Evolutionary conservation across 1,140 invertebrate species (phyloP).

Genomic region (Cyrtorhinus lividipennis): DNA sequence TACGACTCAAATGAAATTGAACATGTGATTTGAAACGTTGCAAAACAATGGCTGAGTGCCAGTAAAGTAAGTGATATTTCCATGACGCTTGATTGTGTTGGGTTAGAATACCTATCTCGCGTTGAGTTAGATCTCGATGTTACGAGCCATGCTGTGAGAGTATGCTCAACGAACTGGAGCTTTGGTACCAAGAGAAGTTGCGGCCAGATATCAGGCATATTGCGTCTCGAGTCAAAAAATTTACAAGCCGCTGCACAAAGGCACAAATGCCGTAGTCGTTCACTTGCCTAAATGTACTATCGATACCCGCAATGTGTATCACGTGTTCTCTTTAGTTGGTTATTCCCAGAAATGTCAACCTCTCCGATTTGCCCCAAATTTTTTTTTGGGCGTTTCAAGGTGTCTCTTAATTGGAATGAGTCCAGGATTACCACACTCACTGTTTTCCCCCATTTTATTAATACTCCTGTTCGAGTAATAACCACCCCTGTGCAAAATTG

Average conservation of each 20-base stretch:
- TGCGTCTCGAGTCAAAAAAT: constrained; percentile 8
- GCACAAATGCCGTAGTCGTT: constrained; percentile 10
- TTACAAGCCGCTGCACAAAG: constrained; percentile 3
- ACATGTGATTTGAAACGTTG: constrained; percentile 44
- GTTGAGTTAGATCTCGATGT: background rate
- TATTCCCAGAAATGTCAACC: no score
- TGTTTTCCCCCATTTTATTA: no score
- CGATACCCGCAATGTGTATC: no score
- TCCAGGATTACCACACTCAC: no score
- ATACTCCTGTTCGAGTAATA: no score
- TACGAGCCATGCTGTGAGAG: background rate
- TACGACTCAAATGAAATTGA: constrained; percentile 43
- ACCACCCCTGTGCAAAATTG: no score
- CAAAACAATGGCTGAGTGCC: constrained; percentile 57
- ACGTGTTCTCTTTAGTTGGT: no score
- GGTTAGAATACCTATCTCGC: background rate
- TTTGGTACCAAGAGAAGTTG: background rate
- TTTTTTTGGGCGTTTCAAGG: no score
- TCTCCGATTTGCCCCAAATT: no score
- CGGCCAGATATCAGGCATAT: background rate
- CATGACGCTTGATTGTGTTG: background rate
- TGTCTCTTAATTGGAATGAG: no score
- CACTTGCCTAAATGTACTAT: no score
- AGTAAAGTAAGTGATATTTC: constrained; percentile 51
- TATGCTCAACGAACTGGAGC: background rate